Evolutionary conservation across 2,113 vertebrate genomes (phyloP).

Genomic region (Pituophis catenifer): DNA sequence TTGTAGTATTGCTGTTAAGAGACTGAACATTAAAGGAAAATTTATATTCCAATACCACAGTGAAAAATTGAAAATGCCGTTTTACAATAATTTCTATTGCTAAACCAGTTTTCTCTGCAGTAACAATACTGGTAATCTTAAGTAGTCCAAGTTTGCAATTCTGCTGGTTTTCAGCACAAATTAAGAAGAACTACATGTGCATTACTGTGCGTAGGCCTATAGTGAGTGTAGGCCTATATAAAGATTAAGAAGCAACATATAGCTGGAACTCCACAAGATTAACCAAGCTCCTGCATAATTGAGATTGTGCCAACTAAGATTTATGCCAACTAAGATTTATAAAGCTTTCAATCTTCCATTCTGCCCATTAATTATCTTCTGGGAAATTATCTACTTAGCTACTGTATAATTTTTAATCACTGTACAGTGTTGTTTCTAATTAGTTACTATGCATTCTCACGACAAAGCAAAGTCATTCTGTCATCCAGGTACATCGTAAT

Average conservation of each 20-base stretch:
- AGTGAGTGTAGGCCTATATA: not conserved
- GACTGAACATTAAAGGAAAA: not conserved
- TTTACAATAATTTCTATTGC: not conserved
- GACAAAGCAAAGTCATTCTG: slow-evolving; percentile 25
- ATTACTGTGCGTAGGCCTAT: not conserved
- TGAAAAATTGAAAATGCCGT: not conserved
- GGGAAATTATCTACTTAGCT: not conserved
- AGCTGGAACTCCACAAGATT: not conserved
- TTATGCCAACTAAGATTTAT: not conserved
- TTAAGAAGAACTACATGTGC: not conserved
- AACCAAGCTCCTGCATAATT: not conserved
- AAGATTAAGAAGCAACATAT: not conserved
- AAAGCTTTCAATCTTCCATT: not conserved
- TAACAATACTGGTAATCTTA: not conserved
- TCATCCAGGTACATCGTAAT: slow-evolving; percentile 15
- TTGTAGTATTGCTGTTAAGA: not conserved
- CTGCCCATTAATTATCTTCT: not conserved
- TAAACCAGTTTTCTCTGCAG: not conserved
- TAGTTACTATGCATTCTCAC: slow-evolving; percentile 3
- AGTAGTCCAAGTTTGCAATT: not conserved
- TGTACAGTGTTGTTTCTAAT: not conserved
- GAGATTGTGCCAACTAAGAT: not conserved
- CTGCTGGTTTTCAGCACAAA: not conserved
- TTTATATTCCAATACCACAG: not conserved
- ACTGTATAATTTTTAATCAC: not conserved